Conservation (phyloP, 2,113 vertebrate species). For the Onychostoma macrolepis region DNA sequence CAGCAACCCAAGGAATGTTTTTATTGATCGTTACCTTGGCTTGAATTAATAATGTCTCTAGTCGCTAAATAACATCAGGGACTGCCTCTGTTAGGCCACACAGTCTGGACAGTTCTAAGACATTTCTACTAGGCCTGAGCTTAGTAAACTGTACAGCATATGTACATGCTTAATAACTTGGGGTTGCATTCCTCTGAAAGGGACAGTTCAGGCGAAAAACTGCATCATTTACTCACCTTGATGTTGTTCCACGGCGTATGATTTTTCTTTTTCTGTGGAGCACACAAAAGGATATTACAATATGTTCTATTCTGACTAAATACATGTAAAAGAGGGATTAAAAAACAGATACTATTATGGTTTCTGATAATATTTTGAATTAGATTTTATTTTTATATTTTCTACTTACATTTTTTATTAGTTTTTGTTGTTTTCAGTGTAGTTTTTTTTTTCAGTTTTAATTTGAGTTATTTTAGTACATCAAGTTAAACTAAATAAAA, state of each 20-base stretch:
- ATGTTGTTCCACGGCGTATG: background rate
- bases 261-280: background rate
- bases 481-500: no score
- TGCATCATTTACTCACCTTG: background rate
- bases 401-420: no score
- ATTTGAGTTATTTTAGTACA: no score
- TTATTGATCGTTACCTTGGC: slow-evolving; percentile 65
- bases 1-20: slow-evolving; percentile 16
- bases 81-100: background rate
- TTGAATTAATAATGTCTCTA: slow-evolving; percentile 69
- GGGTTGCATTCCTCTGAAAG: background rate
- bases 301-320: background rate
- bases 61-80: slow-evolving; percentile 58
- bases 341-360: background rate
- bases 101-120: background rate
- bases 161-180: background rate
- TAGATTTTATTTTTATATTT: background rate
- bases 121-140: background rate
- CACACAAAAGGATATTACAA: background rate
- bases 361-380: background rate
- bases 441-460: no score
- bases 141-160: background rate
- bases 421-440: no score
- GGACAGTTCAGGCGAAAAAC: background rate
- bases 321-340: background rate